These are phyloP conservation scores for Hemibagrus wyckioides DNA, from an alignment of 2,113 vertebrate genomes.

Conservation along the genomic window DNA sequence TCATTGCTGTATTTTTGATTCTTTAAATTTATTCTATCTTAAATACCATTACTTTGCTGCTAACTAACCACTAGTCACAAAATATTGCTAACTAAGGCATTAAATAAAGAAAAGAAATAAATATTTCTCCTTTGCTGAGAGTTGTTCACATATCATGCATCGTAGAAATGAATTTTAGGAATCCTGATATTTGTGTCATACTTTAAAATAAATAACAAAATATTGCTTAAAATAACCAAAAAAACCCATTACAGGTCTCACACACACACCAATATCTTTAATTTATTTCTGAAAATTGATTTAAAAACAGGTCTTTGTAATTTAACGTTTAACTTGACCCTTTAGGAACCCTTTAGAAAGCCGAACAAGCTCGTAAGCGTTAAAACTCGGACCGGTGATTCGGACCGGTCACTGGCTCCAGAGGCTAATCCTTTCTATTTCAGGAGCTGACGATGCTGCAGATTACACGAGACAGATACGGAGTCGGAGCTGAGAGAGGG, in stretches of 20 bases:
- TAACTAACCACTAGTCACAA: neutral
- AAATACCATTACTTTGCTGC: neutral
- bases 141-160: neutral
- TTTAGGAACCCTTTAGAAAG: neutral
- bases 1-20: neutral
- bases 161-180: neutral
- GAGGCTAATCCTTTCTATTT: slow-evolving; percentile 60
- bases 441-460: slow-evolving; percentile 40
- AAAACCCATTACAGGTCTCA: neutral
- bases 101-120: neutral
- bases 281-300: neutral
- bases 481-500: slow-evolving; percentile 21
- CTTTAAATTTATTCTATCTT: neutral
- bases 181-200: neutral
- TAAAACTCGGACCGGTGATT: neutral
- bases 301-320: neutral
- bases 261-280: neutral
- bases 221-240: neutral
- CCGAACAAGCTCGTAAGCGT: slow-evolving; percentile 8
- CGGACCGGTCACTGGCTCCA: slow-evolving; percentile 11
- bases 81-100: neutral
- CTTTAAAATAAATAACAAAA: neutral
- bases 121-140: neutral
- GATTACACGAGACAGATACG: slow-evolving; percentile 48
- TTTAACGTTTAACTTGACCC: neutral